Evolutionary conservation across 2,797 vertebrate genomes (phyloP), one percentile per base, ranked within the genome.

Genomic region (Mionectes olivaceus): DNA sequence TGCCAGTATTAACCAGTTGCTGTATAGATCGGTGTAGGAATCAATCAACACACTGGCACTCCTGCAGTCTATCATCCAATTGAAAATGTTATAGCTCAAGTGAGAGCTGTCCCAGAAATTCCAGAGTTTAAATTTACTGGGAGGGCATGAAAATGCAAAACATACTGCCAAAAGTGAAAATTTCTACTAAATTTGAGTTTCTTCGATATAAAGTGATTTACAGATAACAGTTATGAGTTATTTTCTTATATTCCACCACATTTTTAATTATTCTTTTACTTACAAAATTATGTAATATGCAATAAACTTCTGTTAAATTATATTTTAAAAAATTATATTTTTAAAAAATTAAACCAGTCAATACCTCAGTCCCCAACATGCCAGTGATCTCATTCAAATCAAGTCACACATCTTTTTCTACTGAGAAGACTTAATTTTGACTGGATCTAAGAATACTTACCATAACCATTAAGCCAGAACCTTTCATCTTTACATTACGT

Each of bases 31-130:
- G 32, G 27, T 5, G 7, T 37, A 75, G 46, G n/a, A 91, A 94
- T 91, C 12, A 19, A 77, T 94, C 86, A 90, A 67, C 10, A 47
- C 16, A 53, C 68, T 81, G 76, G 37, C 74, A 87, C 68, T 61
- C 25, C 50, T 80, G 64, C 64, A 94, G 47, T 93, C 70, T 75
- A 57, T 88, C 90, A 95, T 56, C 73, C 70, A 78, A 16, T 57
- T 87, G 57, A 89, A 85, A 89, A 52, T 47, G 28, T 43, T 69
- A 46, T 10, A 55, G 28, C 30, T 85, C 59, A 94, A 77, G 19
- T 78, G 41, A 86, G 89, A 87, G 47, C 7, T 74, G 28, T 59
- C 52, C 21, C 63, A 90, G 56, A 61, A 71, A 87, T 32, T 76
- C 35, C 13, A 17, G 27, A 80, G n/a, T 74, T 75, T 50, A 44